phyloP scores from a whole-genome alignment of 1,140 invertebrate species.

The Drosophila serrata region DNA sequence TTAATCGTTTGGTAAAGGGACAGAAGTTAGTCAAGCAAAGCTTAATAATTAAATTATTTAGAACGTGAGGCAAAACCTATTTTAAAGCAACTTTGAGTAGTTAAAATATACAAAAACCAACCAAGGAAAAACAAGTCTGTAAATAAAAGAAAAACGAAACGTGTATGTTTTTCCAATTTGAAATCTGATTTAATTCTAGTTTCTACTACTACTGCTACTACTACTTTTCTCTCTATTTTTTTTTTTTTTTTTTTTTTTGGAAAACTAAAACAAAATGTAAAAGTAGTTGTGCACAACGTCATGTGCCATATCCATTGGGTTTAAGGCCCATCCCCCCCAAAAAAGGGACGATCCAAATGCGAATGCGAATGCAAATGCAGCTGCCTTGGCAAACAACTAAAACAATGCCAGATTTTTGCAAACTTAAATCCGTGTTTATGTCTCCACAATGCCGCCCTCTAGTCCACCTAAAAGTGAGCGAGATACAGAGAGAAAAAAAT shows the following conservation, averaged over 20 bases:
- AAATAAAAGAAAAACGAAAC: neutral
- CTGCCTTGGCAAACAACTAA: constrained; percentile 47
- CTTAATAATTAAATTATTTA: neutral
- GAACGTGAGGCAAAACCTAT: neutral
- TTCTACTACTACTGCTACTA: neutral
- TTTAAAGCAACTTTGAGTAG: neutral
- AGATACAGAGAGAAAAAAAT: neutral
- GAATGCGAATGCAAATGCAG: constrained; percentile 46
- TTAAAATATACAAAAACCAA: neutral
- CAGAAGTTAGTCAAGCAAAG: neutral
- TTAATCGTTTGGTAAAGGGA: constrained; percentile 16
- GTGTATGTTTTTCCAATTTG: constrained; percentile 7
- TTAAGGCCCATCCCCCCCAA: neutral
- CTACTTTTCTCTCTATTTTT: neutral
- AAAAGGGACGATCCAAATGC: constrained; percentile 17
- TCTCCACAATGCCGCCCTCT: constrained; percentile 26
- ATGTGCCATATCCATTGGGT: constrained; percentile 34
- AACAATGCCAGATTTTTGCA: constrained; percentile 56
- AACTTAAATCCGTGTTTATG: constrained; percentile 68
- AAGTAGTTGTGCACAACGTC: constrained; percentile 10
- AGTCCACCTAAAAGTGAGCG: constrained; percentile 12
- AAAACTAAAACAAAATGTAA: constrained; percentile 6
- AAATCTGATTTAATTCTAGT: constrained; percentile 17
- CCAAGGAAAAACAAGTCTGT: neutral
- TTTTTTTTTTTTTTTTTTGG: neutral